phyloP scores from a whole-genome alignment of 1,140 invertebrate genomes.

The Holcopasites calliopsidis region DNA sequence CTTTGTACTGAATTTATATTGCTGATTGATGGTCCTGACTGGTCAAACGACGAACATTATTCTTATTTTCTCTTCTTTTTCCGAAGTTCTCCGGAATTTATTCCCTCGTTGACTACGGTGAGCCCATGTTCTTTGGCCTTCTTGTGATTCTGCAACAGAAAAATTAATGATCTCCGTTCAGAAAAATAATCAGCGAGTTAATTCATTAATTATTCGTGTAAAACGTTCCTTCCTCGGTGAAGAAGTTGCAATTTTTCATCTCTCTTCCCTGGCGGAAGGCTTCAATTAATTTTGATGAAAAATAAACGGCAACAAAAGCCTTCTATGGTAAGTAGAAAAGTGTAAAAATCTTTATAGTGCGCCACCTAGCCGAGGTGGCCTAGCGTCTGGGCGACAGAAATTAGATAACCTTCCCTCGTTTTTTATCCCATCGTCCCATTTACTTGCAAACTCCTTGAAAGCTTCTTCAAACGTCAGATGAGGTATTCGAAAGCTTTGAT shows the following conservation, averaged over 20 bases:
- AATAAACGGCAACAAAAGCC: too few relatives aligned
- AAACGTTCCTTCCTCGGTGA: too few relatives aligned
- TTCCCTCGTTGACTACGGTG: background rate
- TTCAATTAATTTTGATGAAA: too few relatives aligned
- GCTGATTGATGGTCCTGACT: conserved; percentile 27
- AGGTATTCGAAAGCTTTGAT: background rate
- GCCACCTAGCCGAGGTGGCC: too few relatives aligned
- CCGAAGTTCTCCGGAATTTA: background rate
- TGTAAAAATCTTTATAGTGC: too few relatives aligned
- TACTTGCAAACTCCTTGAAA: background rate
- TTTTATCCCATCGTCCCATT: background rate
- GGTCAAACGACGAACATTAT: conserved; percentile 14
- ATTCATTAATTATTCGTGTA: background rate
- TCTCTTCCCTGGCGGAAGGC: too few relatives aligned
- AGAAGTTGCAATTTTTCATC: too few relatives aligned
- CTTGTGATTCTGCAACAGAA: conserved; percentile 20
- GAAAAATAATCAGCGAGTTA: background rate
- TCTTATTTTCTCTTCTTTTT: background rate
- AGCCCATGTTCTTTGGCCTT: background rate
- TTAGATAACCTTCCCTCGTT: too few relatives aligned
- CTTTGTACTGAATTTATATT: conserved; percentile 40
- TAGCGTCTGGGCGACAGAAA: too few relatives aligned
- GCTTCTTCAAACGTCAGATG: background rate
- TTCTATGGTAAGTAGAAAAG: too few relatives aligned
- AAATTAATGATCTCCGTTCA: background rate